Evolutionary conservation across 2,888 invertebrate genomes (phyloP).

Genomic region (Camptogramma bilineatum): DNA sequence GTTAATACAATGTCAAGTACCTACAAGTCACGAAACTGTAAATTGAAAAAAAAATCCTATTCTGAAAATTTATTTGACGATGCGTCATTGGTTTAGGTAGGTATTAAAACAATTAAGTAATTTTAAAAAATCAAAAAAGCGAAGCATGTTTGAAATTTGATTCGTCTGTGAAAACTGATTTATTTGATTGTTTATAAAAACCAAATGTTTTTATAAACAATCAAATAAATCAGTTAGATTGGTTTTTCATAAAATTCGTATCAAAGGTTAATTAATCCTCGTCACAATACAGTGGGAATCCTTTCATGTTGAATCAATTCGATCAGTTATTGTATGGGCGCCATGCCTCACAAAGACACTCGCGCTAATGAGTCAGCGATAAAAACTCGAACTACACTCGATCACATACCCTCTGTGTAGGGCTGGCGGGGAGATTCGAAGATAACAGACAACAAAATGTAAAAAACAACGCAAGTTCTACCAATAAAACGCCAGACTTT

Average conservation of each 20-base stretch:
- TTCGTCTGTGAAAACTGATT: too few species aligned
- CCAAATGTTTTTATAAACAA: too few species aligned
- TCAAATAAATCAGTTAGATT: too few species aligned
- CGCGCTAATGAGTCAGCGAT: slow-evolving; percentile 83
- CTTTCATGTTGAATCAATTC: slow-evolving; percentile 75
- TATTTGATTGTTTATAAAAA: too few species aligned
- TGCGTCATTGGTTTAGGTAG: too few species aligned
- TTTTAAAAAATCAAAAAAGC: too few species aligned
- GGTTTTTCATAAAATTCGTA: neutral
- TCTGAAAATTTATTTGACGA: too few species aligned
- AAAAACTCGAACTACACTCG: slow-evolving; percentile 81
- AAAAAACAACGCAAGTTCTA: neutral
- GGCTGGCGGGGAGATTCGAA: slow-evolving; percentile 56
- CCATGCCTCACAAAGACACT: slow-evolving; percentile 76
- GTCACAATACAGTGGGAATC: slow-evolving; percentile 52
- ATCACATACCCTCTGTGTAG: slow-evolving; percentile 70
- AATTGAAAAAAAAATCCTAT: too few species aligned
- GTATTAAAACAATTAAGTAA: too few species aligned
- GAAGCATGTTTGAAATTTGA: too few species aligned
- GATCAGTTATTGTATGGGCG: slow-evolving; percentile 64
- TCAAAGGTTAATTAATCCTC: slow-evolving; percentile 48
- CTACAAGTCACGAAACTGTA: too few species aligned
- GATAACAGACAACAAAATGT: slow-evolving; percentile 18
- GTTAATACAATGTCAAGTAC: too few species aligned
- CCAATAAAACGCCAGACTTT: neutral